Conservation (phyloP, 30 jellyfish, hydroid and myxozoan species). For the Chironex yamaguchii region DNA sequence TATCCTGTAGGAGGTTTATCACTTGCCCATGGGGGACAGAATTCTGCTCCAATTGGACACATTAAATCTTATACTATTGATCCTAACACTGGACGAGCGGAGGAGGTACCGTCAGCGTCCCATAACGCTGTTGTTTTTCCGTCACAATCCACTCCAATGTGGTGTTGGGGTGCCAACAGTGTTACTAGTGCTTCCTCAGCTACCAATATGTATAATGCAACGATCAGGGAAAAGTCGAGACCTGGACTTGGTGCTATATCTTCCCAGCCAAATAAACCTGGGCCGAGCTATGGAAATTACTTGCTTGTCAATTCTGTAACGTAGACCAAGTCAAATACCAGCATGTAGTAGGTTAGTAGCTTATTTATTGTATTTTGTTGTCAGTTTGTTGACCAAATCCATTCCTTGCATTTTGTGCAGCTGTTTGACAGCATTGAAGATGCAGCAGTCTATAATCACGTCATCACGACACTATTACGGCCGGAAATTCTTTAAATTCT, state of each 20-base stretch:
- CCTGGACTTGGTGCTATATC: conserved; percentile 1
- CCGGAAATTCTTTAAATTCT: too few species aligned
- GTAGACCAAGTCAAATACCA: too few species aligned
- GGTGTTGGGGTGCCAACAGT: not conserved
- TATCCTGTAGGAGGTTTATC: not conserved
- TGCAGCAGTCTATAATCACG: too few species aligned
- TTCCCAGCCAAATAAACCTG: conserved; percentile 59
- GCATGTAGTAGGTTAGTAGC: too few species aligned
- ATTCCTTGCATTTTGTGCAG: too few species aligned
- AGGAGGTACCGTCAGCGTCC: too few species aligned
- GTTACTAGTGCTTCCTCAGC: not conserved
- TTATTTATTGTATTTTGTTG: too few species aligned
- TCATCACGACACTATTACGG: too few species aligned
- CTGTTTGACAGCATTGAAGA: too few species aligned
- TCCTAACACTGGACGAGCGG: not conserved
- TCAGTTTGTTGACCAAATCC: too few species aligned
- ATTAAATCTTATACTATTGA: not conserved
- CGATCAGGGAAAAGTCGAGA: not conserved
- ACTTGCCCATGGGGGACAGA: not conserved
- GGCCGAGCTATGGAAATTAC: conserved; percentile 79
- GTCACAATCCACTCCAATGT: not conserved
- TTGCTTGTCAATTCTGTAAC: conserved; percentile 74
- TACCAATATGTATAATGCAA: too few species aligned
- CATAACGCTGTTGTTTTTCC: too few species aligned
- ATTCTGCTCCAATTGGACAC: not conserved